phyloP scores from a whole-genome alignment of 2,888 invertebrate genomes.

The Netelia inedita region DNA sequence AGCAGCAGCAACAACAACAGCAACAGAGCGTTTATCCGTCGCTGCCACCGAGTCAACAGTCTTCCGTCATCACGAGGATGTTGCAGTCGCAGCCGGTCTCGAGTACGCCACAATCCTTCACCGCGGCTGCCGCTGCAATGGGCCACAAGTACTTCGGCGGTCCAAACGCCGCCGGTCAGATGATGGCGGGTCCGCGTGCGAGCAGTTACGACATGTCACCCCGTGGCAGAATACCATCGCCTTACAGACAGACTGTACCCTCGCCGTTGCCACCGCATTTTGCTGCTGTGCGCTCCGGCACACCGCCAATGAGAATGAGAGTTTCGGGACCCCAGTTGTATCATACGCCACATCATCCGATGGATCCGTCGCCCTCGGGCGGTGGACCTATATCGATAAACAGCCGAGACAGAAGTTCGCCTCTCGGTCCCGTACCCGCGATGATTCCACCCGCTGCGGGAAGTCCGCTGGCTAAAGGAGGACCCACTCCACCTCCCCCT shows the following conservation, averaged over 20 bases:
- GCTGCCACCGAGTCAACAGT: conserved; percentile 84
- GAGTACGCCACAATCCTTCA: conserved; percentile 82
- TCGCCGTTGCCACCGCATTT: conserved; percentile 81
- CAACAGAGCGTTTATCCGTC: conserved; percentile 80
- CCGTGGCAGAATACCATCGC: conserved; percentile 83
- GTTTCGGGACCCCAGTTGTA: conserved; percentile 83
- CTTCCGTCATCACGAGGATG: conserved; percentile 89
- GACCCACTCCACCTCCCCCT: conserved; percentile 79
- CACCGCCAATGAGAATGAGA: conserved; percentile 83
- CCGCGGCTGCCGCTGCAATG: conserved; percentile 84
- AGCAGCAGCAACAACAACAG: conserved; percentile 66
- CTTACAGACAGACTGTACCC: conserved; percentile 79
- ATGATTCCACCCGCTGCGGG: conserved; percentile 84
- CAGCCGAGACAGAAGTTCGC: conserved; percentile 79
- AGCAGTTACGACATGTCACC: conserved; percentile 81
- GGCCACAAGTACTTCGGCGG: conserved; percentile 84
- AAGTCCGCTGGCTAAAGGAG: conserved; percentile 83
- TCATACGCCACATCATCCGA: conserved; percentile 85
- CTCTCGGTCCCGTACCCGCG: conserved; percentile 77
- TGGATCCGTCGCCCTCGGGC: conserved; percentile 87
- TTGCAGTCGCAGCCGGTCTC: conserved; percentile 86
- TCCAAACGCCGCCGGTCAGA: conserved; percentile 77
- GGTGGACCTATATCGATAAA: conserved; percentile 86
- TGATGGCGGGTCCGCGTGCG: conserved; percentile 80
- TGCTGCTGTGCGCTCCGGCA: conserved; percentile 80